Percentiles rank a stretch among this genome's conserved stretches.
These are phyloP conservation scores for Spodoptera littoralis DNA, from an alignment of 2,888 invertebrate genomes.

Conservation along the genomic window DNA sequence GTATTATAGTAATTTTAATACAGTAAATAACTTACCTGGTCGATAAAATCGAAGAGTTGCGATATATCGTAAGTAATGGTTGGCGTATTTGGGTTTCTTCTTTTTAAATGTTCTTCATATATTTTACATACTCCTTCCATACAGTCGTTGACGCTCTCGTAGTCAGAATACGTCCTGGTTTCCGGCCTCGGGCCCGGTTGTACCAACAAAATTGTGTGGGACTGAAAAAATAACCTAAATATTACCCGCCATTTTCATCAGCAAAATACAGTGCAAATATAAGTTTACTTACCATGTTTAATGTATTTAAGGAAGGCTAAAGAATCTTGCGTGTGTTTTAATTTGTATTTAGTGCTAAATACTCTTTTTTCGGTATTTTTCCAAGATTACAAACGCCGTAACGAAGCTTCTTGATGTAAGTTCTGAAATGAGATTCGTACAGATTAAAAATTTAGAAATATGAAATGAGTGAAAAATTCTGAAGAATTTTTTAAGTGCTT, in stretches of 20 bases:
- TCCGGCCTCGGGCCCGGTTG: slow-evolving; percentile 98
- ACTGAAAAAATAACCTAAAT: slow-evolving; percentile 82
- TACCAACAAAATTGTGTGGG: slow-evolving; percentile 98
- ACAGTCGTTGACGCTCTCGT: slow-evolving; percentile 99
- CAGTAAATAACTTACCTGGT: slow-evolving; percentile 89
- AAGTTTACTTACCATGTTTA: slow-evolving; percentile 52
- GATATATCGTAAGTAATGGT: slow-evolving; percentile 99
- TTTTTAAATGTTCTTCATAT: slow-evolving; percentile 99
- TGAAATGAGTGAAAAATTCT: too few species aligned
- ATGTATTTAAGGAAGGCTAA: slow-evolving; percentile 24
- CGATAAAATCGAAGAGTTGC: slow-evolving; percentile 99
- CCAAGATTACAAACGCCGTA: slow-evolving; percentile 34
- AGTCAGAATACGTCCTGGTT: slow-evolving; percentile 99
- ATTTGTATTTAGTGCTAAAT: slow-evolving; percentile 8
- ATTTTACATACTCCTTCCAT: slow-evolving; percentile 99
- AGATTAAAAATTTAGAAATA: slow-evolving; percentile 10
- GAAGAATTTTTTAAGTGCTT: too few species aligned
- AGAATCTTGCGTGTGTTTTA: slow-evolving; percentile 8
- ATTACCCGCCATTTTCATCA: slow-evolving; percentile 57
- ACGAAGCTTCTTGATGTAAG: slow-evolving; percentile 46
- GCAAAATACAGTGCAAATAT: slow-evolving; percentile 17
- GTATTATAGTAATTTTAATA: neutral
- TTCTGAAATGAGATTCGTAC: slow-evolving; percentile 36
- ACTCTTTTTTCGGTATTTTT: slow-evolving; percentile 11
- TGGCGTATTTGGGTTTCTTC: slow-evolving; percentile 97